A percentile compares a stretch with the other conserved stretches of the same genome.
Conservation (phyloP, 2,888 invertebrate species). For the Sarcophaga carnaria region DNA sequence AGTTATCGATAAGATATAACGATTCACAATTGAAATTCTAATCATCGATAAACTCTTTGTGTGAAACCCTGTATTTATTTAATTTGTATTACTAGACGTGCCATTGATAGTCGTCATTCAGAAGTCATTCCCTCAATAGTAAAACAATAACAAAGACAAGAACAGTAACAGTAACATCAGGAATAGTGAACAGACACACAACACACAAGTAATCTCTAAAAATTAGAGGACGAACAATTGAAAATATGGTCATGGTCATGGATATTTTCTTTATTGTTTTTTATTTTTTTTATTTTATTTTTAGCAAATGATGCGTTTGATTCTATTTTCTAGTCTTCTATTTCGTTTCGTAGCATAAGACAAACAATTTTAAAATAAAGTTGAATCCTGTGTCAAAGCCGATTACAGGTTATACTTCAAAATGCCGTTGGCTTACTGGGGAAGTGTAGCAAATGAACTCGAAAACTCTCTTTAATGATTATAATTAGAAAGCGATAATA, state of each 20-base stretch:
- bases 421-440: too few relatives aligned
- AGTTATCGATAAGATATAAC: too few relatives aligned
- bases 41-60: neutral
- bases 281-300: too few relatives aligned
- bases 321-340: slow-evolving; percentile 7
- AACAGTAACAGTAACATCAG: slow-evolving; percentile 2
- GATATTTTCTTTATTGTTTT: neutral
- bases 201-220: neutral
- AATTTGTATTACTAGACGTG: slow-evolving; percentile 40
- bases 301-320: slow-evolving; percentile 61
- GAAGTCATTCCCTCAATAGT: slow-evolving; percentile 46
- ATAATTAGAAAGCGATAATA: too few relatives aligned
- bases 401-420: too few relatives aligned
- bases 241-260: slow-evolving; percentile 63
- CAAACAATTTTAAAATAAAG: too few relatives aligned
- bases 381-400: too few relatives aligned
- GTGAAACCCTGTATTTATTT: slow-evolving; percentile 20
- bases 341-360: neutral
- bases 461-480: too few relatives aligned
- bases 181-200: neutral
- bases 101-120: slow-evolving; percentile 65
- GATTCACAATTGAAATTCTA: too few relatives aligned
- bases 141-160: slow-evolving; percentile 38
- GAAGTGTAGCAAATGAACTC: too few relatives aligned
- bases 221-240: slow-evolving; percentile 45